These are phyloP conservation scores for Pempheris klunzingeri DNA, from an alignment of 2,797 vertebrate species.

Conservation along the genomic window DNA sequence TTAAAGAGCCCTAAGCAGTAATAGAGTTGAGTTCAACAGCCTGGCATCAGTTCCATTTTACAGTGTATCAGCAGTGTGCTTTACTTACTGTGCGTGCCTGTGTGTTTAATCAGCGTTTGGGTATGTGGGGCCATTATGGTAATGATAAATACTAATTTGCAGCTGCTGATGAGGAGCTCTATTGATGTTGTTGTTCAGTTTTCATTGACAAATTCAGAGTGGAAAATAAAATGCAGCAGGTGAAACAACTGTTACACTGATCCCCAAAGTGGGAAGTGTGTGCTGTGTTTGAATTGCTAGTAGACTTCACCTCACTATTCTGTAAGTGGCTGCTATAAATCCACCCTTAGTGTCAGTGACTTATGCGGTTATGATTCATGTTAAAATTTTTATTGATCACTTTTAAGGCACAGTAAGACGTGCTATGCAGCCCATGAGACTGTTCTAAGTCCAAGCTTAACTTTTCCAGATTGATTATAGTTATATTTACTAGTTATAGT, in stretches of 20 bases:
- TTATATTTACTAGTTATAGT: no score
- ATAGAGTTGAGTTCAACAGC: conserved; percentile 67
- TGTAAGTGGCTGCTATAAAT: conserved; percentile 16
- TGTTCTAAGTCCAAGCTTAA: conserved; percentile 7
- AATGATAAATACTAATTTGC: conserved; percentile 71
- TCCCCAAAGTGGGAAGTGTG: conserved; percentile 17
- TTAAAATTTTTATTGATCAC: conserved; percentile 29
- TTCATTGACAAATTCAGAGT: conserved; percentile 60
- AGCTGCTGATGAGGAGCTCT: conserved; percentile 58
- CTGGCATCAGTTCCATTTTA: conserved; percentile 55
- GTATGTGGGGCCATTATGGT: conserved; percentile 67
- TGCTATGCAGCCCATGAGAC: neutral
- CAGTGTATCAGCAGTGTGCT: conserved; percentile 60
- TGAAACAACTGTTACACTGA: conserved; percentile 39
- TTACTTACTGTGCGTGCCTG: conserved; percentile 52
- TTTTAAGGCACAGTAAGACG: conserved; percentile 18
- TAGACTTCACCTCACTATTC: neutral
- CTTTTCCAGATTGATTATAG: neutral
- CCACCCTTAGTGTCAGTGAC: conserved; percentile 11
- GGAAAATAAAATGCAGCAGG: conserved; percentile 44
- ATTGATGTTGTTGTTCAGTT: conserved; percentile 52
- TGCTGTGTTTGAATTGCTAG: neutral
- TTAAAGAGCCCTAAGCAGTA: conserved; percentile 68
- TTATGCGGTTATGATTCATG: conserved; percentile 26
- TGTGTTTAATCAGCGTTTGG: conserved; percentile 67